Conservation (phyloP, 2,797 vertebrate genomes). For the Schizothorax lantsangensis region DNA sequence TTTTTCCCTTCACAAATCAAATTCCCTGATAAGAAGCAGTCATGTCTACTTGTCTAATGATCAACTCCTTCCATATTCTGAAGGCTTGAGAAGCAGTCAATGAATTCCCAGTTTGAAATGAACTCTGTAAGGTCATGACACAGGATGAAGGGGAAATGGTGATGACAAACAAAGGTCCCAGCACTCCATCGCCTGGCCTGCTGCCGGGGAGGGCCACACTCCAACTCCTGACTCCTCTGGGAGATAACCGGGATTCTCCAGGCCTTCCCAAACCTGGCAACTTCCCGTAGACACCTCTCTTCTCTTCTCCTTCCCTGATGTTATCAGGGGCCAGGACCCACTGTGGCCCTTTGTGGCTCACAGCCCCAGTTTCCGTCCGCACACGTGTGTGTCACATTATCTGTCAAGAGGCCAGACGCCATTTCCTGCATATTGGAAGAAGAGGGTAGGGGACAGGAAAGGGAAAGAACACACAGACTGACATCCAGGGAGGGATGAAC, state of each 20-base stretch:
- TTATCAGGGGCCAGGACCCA: conserved; percentile 86
- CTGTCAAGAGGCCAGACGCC: conserved; percentile 90
- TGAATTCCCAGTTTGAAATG: conserved; percentile 40
- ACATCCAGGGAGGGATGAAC: conserved; percentile 70
- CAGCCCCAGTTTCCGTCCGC: conserved; percentile 86
- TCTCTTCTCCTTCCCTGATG: conserved; percentile 88
- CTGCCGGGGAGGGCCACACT: conserved; percentile 64
- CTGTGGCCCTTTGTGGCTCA: conserved; percentile 90
- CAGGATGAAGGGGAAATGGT: conserved; percentile 50
- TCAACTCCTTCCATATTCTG: conserved; percentile 9
- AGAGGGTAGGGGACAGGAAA: conserved; percentile 83
- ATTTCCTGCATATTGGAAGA: conserved; percentile 83
- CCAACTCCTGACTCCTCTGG: conserved; percentile 60
- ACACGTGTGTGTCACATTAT: conserved; percentile 94
- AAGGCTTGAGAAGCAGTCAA: conserved; percentile 26
- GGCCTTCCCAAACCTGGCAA: conserved; percentile 72
- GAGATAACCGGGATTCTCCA: conserved; percentile 74
- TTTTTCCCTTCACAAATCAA: conserved; percentile 32
- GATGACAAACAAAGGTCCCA: conserved; percentile 60
- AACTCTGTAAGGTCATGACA: conserved; percentile 47
- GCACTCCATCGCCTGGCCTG: conserved; percentile 55
- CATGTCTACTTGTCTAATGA: conserved; percentile 19
- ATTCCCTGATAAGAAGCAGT: conserved; percentile 18
- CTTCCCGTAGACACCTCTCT: conserved; percentile 87
- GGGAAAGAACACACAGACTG: conserved; percentile 89